A percentile compares a stretch with the other conserved stretches of the same genome.
These are phyloP conservation scores for Baccha elongata DNA, from an alignment of 2,888 invertebrate genomes.

Conservation along the genomic window DNA sequence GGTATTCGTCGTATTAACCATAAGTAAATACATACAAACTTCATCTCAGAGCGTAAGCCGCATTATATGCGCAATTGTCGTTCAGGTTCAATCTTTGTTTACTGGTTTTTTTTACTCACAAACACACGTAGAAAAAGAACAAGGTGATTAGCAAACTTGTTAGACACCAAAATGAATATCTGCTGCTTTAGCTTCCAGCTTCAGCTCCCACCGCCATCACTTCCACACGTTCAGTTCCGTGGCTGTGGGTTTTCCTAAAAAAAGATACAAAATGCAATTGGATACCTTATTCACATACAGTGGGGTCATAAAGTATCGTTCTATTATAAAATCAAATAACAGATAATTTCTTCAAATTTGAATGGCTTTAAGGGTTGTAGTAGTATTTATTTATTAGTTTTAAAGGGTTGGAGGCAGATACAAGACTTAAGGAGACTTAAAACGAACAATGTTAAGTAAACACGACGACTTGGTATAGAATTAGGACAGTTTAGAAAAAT, in stretches of 20 bases:
- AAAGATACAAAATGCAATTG: conserved; percentile 62
- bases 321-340: no score
- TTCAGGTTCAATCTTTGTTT: conserved; percentile 33
- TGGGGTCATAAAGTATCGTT: neutral
- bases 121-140: conserved; percentile 53
- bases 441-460: no score
- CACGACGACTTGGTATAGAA: no score
- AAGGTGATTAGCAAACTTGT: conserved; percentile 73
- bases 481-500: no score
- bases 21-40: conserved; percentile 8
- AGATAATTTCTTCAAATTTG: no score
- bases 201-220: conserved; percentile 59
- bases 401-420: no score
- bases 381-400: no score
- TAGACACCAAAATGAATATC: conserved; percentile 70
- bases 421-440: no score
- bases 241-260: conserved; percentile 41
- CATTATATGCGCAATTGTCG: neutral
- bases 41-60: neutral
- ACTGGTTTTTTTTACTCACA: conserved; percentile 46
- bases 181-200: conserved; percentile 39
- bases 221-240: conserved; percentile 66
- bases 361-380: no score
- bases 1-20: conserved; percentile 34
- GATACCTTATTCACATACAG: conserved; percentile 29